These are phyloP conservation scores for Spermophilus dauricus DNA, from an alignment of 2,113 vertebrate genomes.

Conservation along the genomic window DNA sequence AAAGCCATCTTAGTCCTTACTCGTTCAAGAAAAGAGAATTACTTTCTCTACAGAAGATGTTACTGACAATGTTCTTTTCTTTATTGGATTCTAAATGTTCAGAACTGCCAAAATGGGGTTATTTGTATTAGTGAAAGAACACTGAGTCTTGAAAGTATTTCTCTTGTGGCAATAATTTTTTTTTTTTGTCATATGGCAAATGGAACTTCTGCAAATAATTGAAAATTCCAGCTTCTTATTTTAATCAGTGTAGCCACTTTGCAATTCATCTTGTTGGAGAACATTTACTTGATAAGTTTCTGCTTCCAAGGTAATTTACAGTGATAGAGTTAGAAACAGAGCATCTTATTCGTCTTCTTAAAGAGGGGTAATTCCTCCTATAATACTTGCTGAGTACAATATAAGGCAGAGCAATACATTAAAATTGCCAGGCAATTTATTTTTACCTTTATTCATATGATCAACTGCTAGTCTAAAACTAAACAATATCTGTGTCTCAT, in stretches of 20 bases:
- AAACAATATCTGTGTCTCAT: constrained; percentile 15
- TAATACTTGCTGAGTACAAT: neutral
- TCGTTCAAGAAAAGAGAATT: constrained; percentile 36
- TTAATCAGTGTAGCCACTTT: constrained; percentile 47
- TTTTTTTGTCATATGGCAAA: constrained; percentile 41
- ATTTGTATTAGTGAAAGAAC: constrained; percentile 67
- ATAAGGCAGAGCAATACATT: neutral
- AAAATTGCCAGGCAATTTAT: constrained; percentile 30
- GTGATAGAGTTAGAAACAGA: neutral
- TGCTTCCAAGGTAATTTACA: constrained; percentile 25
- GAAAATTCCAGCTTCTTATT: constrained; percentile 63
- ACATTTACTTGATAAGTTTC: constrained; percentile 3
- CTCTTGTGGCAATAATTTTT: constrained; percentile 32
- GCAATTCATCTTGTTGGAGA: constrained; percentile 39
- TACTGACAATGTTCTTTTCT: constrained; percentile 64
- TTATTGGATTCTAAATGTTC: constrained; percentile 68
- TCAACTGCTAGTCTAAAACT: neutral
- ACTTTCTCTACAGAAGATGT: constrained; percentile 31
- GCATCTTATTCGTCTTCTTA: constrained; percentile 47
- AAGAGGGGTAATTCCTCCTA: constrained; percentile 38
- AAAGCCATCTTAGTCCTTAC: neutral
- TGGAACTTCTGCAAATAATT: constrained; percentile 53
- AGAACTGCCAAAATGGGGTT: constrained; percentile 60
- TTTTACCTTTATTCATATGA: constrained; percentile 58
- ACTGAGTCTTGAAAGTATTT: constrained; percentile 55